Evolutionary conservation across 2,888 invertebrate genomes (phyloP), one percentile per base, ranked within the genome.

Genomic region (Philaethria dido): DNA sequence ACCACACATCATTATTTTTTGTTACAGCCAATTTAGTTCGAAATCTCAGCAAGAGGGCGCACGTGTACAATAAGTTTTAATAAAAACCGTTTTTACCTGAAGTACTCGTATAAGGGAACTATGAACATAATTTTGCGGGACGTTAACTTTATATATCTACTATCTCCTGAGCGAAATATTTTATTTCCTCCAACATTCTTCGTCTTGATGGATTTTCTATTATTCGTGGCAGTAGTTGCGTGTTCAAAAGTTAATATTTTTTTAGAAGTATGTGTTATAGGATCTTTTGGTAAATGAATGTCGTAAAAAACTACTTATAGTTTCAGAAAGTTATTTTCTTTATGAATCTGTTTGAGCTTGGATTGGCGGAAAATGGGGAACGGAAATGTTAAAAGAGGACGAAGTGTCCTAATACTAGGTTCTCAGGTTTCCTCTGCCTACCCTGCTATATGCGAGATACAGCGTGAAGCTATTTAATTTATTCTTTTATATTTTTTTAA

Each of bases 91-190:
- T 39, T 36, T 55, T 39, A 5, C 55, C 18, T 20, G 16, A 20
- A 39, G 8, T 11, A 14, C 14, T 55, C 20, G 11, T 42, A 61
- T 33, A 36, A 47, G n/a, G 48, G 61, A 18, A 47, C 13, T 61
- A 36, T 62, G 50, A 52, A 62, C 42, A 62, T 52, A 25, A 62
- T 62, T 62, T 62, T 50, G 50, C 39, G 62, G 62, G 16, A 62
- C 62, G 50, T 62, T 62, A 57, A 59, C 57, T 59, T 57, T 18
- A 16, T 20, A n/a, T n/a, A n/a, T n/a, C n/a, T n/a, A n/a, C 39
- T 39, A 60, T 60, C 29, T 64, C 39, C 39, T n/a, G 59, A 13
- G 29, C 57, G 42, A 64, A n/a, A 50, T 48, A 39, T 64, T 59
- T 64, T 55, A 54, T 59, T 64, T 64, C 52, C 29, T 59, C 29